These are phyloP conservation scores for Hypotaenidia okinawae DNA, from an alignment of 2,797 vertebrate species.

Conservation along the genomic window DNA sequence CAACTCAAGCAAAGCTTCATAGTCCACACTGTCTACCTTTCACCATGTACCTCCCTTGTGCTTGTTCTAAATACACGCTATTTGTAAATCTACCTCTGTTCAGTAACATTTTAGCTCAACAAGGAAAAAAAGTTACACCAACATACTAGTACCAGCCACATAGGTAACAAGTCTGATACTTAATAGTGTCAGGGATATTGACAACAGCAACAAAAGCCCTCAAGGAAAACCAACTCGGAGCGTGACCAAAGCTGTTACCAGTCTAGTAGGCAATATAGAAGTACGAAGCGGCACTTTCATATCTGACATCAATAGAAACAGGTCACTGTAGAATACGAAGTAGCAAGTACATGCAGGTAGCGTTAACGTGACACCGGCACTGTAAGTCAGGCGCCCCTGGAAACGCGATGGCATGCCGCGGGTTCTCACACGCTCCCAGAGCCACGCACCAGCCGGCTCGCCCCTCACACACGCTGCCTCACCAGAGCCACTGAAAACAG, in stretches of 20 bases:
- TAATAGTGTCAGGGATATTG: not conserved
- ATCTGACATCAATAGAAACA: not conserved
- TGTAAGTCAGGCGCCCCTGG: rapidly evolving
- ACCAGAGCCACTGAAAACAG: rapidly evolving
- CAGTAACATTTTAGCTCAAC: not conserved
- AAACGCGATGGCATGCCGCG: rapidly evolving
- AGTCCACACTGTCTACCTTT: not conserved
- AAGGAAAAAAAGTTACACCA: not conserved
- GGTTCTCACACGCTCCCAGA: not conserved
- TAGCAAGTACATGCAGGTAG: rapidly evolving
- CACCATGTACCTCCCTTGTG: not conserved
- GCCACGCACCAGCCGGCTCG: rapidly evolving
- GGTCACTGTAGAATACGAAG: rapidly evolving
- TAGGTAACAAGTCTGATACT: not conserved
- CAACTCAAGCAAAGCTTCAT: not conserved
- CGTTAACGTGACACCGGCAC: rapidly evolving
- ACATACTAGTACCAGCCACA: not conserved
- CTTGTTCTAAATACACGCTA: not conserved
- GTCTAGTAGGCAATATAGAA: not conserved
- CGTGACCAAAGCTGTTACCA: not conserved
- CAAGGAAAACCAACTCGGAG: not conserved
- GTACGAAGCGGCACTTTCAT: rapidly evolving
- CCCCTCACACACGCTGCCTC: not conserved
- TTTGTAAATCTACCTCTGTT: not conserved
- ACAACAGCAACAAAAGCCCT: not conserved